A percentile compares a stretch with the other conserved stretches of the same genome.
phyloP scores from a whole-genome alignment of 2,888 invertebrate genomes.

The Erynnis tages region DNA sequence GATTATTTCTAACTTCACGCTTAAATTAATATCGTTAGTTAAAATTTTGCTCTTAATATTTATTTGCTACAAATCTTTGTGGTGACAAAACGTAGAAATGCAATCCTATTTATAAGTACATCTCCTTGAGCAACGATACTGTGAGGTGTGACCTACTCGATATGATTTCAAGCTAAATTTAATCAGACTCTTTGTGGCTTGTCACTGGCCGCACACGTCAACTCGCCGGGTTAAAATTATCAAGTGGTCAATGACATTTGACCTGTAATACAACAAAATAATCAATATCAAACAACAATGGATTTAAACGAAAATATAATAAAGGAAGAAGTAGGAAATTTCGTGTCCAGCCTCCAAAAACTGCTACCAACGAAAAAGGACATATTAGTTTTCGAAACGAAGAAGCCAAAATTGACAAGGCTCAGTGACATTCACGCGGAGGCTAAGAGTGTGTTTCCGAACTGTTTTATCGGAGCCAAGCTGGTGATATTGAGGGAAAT shows the following conservation, averaged over 20 bases:
- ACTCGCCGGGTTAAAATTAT: slow-evolving; percentile 61
- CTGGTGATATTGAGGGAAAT: slow-evolving; percentile 60
- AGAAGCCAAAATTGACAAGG: slow-evolving; percentile 47
- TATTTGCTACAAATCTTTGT: not conserved
- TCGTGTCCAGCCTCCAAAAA: slow-evolving; percentile 60
- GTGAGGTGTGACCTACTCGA: slow-evolving; percentile 24
- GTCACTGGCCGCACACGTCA: slow-evolving; percentile 58
- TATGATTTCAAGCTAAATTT: slow-evolving; percentile 32
- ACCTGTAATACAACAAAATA: slow-evolving; percentile 51
- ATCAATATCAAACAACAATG: slow-evolving; percentile 51
- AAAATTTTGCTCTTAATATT: not conserved
- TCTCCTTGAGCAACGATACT: slow-evolving; percentile 24
- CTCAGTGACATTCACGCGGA: slow-evolving; percentile 66
- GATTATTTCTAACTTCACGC: too few relatives aligned
- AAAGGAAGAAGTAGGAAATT: slow-evolving; percentile 65
- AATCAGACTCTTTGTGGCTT: slow-evolving; percentile 57
- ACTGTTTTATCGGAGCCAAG: slow-evolving; percentile 68
- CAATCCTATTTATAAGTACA: slow-evolving; percentile 25
- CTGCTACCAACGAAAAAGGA: slow-evolving; percentile 69
- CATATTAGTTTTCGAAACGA: slow-evolving; percentile 48
- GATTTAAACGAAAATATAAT: slow-evolving; percentile 66
- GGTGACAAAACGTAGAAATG: slow-evolving; percentile 22
- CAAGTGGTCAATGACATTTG: slow-evolving; percentile 69
- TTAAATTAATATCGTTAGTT: too few relatives aligned
- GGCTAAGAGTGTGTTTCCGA: slow-evolving; percentile 68